Evolutionary conservation across 2,888 invertebrate species (phyloP).

Genomic region (Callyntrura guangdongensis): DNA sequence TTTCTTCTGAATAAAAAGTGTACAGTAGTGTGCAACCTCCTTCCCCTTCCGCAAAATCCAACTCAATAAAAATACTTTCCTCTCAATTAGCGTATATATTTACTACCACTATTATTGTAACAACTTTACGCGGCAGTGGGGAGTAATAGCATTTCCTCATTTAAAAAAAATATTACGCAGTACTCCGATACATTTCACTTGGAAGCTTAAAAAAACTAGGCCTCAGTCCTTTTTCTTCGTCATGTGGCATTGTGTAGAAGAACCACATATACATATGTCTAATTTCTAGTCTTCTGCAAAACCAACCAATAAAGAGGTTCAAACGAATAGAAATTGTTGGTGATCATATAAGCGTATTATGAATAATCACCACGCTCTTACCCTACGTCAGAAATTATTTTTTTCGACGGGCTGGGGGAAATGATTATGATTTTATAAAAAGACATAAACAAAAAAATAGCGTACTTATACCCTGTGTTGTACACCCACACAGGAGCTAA

Average conservation of each 20-base stretch:
- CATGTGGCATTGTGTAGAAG: background rate
- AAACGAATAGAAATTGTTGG: too few relatives aligned
- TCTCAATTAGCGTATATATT: background rate
- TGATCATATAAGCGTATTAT: background rate
- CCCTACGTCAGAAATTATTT: background rate
- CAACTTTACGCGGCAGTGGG: background rate
- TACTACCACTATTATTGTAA: background rate
- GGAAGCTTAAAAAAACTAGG: background rate
- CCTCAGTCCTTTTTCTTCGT: background rate
- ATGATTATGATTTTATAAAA: too few relatives aligned
- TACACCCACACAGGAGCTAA: background rate
- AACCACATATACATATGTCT: background rate
- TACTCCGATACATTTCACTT: background rate
- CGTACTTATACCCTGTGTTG: too few relatives aligned
- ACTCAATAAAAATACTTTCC: constrained; percentile 51
- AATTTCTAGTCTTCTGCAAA: too few relatives aligned
- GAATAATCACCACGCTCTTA: background rate
- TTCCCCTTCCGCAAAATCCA: constrained; percentile 73
- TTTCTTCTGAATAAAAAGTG: background rate
- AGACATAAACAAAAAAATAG: too few relatives aligned
- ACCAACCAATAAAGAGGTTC: too few relatives aligned
- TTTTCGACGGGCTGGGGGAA: too few relatives aligned
- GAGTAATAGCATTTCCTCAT: constrained; percentile 21
- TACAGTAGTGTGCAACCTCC: constrained; percentile 48
- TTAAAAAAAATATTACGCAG: background rate